phyloP scores from a whole-genome alignment of 2,888 invertebrate species.

The Lottia scabra region DNA sequence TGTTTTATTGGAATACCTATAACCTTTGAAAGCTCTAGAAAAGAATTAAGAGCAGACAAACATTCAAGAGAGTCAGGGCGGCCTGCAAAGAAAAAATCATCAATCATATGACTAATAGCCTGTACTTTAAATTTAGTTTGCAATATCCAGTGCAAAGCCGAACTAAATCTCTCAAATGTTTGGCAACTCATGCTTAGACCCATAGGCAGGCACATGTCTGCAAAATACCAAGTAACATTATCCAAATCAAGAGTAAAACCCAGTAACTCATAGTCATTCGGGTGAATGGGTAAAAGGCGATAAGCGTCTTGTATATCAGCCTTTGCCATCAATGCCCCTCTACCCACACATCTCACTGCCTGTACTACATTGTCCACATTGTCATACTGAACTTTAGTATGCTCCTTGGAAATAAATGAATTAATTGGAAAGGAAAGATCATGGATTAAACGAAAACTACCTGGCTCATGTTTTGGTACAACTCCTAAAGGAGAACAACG shows the following conservation, averaged over 20 bases:
- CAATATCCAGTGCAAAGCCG: not conserved
- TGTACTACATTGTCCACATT: not conserved
- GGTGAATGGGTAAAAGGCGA: conserved; percentile 4
- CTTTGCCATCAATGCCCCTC: not conserved
- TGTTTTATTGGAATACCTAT: not conserved
- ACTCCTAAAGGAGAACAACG: not conserved
- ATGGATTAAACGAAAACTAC: not conserved
- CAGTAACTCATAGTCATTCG: conserved; percentile 5
- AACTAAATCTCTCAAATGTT: not conserved
- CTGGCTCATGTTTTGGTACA: not conserved
- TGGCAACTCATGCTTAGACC: not conserved
- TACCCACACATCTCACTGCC: not conserved
- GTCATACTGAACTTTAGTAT: not conserved
- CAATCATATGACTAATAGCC: not conserved
- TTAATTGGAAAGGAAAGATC: not conserved
- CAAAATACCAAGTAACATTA: not conserved
- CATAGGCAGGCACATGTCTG: conserved; percentile 4
- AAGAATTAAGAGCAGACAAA: not conserved
- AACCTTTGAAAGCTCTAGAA: not conserved
- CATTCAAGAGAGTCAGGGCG: not conserved
- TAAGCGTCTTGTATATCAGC: conserved; percentile 8
- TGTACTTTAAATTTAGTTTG: not conserved
- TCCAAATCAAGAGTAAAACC: not conserved
- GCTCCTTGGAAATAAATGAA: not conserved
- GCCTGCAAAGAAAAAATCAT: not conserved